Evolutionary conservation across 2,888 invertebrate species (phyloP), one percentile per base, ranked within the genome.

Genomic region (Halocaridina rubra): DNA sequence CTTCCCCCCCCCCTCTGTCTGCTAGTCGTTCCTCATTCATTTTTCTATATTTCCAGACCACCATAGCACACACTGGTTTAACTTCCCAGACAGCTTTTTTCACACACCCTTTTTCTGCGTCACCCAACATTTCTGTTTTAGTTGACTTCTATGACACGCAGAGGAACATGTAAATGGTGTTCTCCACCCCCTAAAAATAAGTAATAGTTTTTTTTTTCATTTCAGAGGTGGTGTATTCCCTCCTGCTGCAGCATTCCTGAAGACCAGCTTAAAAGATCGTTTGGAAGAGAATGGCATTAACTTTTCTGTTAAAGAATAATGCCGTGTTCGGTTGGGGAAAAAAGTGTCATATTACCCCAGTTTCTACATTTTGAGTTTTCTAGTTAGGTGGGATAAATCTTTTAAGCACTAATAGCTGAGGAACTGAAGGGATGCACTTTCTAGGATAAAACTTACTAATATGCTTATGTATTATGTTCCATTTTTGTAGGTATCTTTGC

Each of bases 211-310:
- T 88, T 92, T 93, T 84, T 30, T 24, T 24, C 46, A n/a, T 46
- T 32, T n/a, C 91, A 96, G 96, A 10, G 97, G 97, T 46, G 98
- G 98, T 13, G 97, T 98, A 0, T 92, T 95, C 84, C 93, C 98
- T 0, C 96, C 98, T 0, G 97, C 95, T 0, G 94, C 94, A 13
- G 97, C 97, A 0, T 98, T 98, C 92, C 92, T 92, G 0, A 93
- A 96, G 88, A 97, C 98, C 0, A 93, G 93, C 30, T 92, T 98
- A 27, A 93, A 97, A 86, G 93, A 95, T 39, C 93, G 95, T 87
- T 92, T 98, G 24, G 92, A 93, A 81, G 93, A 95, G 75, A 94
- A 95, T 90, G 94, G 94, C 76, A 90, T 95, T n/a, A 94, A 92
- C 76, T 96, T 95, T 90, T 94, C 95, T 90, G 92, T 95, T 10